Base-by-base conservation (phyloP, 2,797 vertebrate genomes). In the Tapirus indicus region DNA sequence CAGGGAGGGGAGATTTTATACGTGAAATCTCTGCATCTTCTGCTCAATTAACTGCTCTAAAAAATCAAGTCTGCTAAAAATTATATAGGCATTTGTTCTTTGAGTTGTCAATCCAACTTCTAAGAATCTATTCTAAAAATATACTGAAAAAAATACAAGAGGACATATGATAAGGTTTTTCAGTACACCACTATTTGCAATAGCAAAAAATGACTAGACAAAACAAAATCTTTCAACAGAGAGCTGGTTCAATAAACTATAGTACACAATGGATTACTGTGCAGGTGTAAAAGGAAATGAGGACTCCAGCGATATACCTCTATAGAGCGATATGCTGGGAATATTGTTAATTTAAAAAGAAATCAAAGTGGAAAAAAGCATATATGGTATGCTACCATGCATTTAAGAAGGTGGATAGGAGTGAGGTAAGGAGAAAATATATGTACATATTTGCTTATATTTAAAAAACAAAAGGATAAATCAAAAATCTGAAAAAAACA, bases 381-480 rank as follows among this genome's bases (percentile, higher is more conserved):
- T 74, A 3, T 14, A 44, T 3, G 0, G 16, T 58, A 79, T 1
- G 11, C 56, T 71, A 27, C 17, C 21, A 74, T 56, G 10, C 35
- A 83, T 41, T 92, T 83, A 60, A 56, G 5, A 71, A 78, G 18
- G 52, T 38, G 18, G n/a, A 1, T 25, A 72, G 58, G 41, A 1
- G 17, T 58, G 5, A 11, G 18, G 5, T 72, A 69, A 84, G 21
- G 2, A 87, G 35, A 84, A 66, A 85, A 66, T 87, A 64, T 25
- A 79, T 75, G 14, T 20, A 68, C 3, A 87, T 83, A 2, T 56
- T 68, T 47, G 41, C 38, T 75, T 79, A 38, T 66, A 64, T 62
- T 92, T 93, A 62, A 47, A 72, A 88, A 79, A 77, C 44, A 69
- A 35, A 56, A 84, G 3, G 95, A 60, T 32, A 72, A 91, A 49